Evolutionary conservation across 2,888 invertebrate species (phyloP), one percentile per base, ranked within the genome.

Genomic region (Nipponacmea schrenckii): DNA sequence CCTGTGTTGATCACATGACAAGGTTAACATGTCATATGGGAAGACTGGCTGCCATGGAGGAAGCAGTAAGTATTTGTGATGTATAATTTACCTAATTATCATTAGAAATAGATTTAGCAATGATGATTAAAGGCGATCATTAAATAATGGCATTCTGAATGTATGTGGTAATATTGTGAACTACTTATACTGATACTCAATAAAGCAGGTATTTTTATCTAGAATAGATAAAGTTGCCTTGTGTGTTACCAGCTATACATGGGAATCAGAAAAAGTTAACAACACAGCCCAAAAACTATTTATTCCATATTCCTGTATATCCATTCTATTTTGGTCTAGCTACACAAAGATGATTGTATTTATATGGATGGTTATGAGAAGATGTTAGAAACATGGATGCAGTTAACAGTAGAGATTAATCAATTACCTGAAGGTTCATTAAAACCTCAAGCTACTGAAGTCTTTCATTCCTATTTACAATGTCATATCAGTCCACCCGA

Each of bases 401-500:
- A 91, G 64, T 87, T 93, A 63, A 83, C 93, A 15, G 89, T 88
- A 63, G 89, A 91, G 48, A 83, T 86, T 17, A 89, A 89, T 44
- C 76, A 79, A n/a, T 74, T 82, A 27, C 82, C 85, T 10, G 72
- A 81, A 31, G 84, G 81, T 15, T 64, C 76, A 10, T 72, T 88
- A 12, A 81, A 84, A 5, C 81, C 81, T 0, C 83, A 84, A 39
- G 82, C 87, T 12, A 79, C 83, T 45, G 84, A 87, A 72, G 92
- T 96, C 76, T 95, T 96, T 86, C 93, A 94, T 86, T 93, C 92
- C 2, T 96, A 95, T 86, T 89, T 96, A 64, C 93, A 93, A 83
- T 93, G 93, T 83, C 93, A 95, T 87, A 89, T 96, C 75, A 93
- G 94, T 10, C 93, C 95, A 0, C 96, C 96, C 0, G 94, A 95